Conservation (phyloP, 2,797 vertebrate genomes). For the Gymnoscopelus microlampas region DNA sequence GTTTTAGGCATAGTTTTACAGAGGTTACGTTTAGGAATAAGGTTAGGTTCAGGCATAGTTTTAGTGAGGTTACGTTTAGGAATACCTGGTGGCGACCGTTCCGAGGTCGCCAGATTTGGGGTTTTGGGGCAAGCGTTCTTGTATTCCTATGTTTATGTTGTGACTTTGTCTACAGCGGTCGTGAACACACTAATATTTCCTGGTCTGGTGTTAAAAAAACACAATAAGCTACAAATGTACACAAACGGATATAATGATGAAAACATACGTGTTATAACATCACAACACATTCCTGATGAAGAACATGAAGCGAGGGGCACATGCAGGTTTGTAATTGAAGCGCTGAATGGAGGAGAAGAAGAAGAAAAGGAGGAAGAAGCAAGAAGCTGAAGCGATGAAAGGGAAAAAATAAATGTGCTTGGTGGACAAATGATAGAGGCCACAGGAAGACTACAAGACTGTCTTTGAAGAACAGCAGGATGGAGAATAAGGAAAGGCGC, state of each 20-base stretch:
- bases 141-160: background rate
- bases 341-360: slow-evolving; percentile 13
- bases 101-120: too few species aligned
- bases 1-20: too few species aligned
- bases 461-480: background rate
- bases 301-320: background rate
- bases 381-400: background rate
- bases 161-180: background rate
- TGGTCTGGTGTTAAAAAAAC: background rate
- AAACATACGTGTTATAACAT: background rate
- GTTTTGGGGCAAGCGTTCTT: too few species aligned
- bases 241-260: background rate
- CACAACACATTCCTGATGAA: background rate
- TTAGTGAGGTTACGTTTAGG: too few species aligned
- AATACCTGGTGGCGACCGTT: too few species aligned
- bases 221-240: background rate
- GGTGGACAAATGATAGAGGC: slow-evolving; percentile 10
- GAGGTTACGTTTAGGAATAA: too few species aligned
- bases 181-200: background rate
- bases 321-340: background rate
- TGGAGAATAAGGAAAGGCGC: background rate
- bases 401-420: slow-evolving; percentile 14
- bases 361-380: slow-evolving; percentile 1
- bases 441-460: slow-evolving; percentile 7
- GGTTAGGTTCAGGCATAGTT: too few species aligned